Evolutionary conservation across 2,888 invertebrate species (phyloP), one percentile per base, ranked within the genome.

Genomic region (Endomychus coccineus): DNA sequence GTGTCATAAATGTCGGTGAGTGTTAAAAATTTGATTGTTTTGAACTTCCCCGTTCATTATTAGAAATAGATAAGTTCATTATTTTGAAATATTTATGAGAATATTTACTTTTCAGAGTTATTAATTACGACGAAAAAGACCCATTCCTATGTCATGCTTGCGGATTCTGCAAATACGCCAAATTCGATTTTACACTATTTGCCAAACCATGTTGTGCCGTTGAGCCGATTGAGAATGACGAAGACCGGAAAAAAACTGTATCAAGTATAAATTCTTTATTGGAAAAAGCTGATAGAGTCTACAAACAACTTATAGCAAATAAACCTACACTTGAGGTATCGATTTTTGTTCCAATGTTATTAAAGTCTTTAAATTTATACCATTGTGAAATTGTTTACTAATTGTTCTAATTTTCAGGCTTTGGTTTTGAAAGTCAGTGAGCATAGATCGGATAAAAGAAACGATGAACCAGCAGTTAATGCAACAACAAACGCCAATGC

Each of bases 101-200:
- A 4, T 27, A 10, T 24, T 24, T 19, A 16, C 27, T 58, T 2
- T 60, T 2, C 58, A 84, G 94, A 14, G 92, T 96, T 0, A 98
- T 98, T 52, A 97, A 98, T 68, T 97, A 97, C 66, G 96, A 96
- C 64, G 96, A 97, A 64, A 94, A 95, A 63, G 97, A 97, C 68
- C 97, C 97, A 0, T 98, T 97, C 77, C 71, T 98, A 14, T 98
- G 98, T 61, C 96, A 96, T 67, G 88, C 95, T 3, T 98, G 98
- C 67, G 97, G 97, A 1, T 97, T 94, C 71, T 98, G 97, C 71
- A 97, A 97, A 69, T 97, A 97, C 67, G 97, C 96, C 19, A 95
- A 97, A 68, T 96, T 97, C 64, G 97, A 98, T 68, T 91, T 94
- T 67, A 89, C 88, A 6, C 73, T 96, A 39, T 83, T 83, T 3